These are phyloP conservation scores for Porites lutea DNA, from an alignment of 64 coral and sea anemone species.

Conservation along the genomic window DNA sequence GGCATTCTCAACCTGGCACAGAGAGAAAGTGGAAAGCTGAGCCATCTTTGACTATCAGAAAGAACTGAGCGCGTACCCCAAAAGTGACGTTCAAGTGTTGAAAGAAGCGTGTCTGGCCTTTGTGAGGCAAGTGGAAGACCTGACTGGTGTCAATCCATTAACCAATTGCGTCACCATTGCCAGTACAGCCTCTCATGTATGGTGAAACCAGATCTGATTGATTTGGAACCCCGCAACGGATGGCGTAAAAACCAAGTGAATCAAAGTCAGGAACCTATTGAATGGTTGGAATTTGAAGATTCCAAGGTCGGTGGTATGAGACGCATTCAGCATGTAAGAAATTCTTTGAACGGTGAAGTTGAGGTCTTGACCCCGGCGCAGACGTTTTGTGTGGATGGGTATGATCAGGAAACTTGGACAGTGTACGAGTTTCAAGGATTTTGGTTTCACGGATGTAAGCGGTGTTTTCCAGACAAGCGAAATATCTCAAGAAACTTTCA, in stretches of 20 bases:
- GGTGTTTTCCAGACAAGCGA: not conserved
- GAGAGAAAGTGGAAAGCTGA: not conserved
- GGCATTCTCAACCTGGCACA: not conserved
- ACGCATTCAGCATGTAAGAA: not conserved
- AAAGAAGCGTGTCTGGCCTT: not conserved
- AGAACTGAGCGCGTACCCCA: not conserved
- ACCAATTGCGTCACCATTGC: not conserved
- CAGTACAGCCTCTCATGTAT: not conserved
- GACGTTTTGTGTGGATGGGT: slow-evolving; percentile 14
- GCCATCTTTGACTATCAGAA: slow-evolving; percentile 26
- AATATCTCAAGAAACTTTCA: too few relatives aligned
- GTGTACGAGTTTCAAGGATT: slow-evolving; percentile 24
- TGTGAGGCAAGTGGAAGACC: not conserved
- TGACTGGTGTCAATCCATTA: not conserved
- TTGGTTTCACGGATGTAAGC: not conserved
- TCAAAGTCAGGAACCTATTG: not conserved
- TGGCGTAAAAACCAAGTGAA: not conserved
- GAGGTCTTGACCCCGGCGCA: not conserved
- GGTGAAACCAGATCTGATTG: not conserved
- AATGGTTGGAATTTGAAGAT: not conserved
- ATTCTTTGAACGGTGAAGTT: not conserved
- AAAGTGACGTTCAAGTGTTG: slow-evolving; percentile 35
- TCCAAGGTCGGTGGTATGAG: too few relatives aligned
- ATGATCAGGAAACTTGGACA: not conserved
- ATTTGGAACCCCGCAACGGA: not conserved